Evolutionary conservation across 2,113 vertebrate species (phyloP), one percentile per base, ranked within the genome.

Genomic region (Rhinoderma darwinii): DNA sequence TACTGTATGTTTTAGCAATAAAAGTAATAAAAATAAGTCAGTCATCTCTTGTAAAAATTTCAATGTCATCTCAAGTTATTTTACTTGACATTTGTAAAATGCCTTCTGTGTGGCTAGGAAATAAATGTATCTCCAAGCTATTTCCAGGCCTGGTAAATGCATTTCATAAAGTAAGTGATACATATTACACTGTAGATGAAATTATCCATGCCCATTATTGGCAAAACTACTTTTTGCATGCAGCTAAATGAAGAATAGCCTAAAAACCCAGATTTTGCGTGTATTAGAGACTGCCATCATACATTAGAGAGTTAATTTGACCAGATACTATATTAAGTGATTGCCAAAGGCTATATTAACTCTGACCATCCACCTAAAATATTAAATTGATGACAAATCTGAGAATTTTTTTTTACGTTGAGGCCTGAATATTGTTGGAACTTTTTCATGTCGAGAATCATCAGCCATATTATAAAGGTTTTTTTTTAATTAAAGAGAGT

Each of bases 181-280:
- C 27, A 32, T 51, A 78, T 78, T 50, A 78, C 41, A 78, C 41
- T 51, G 47, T 51, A 78, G 47, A 78, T 78, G n/a, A 15, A 78
- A 78, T 78, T 78, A 54, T 15, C n/a, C 76, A 51, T 51, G n/a
- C 9, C 74, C 3, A 50, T 77, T 77, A 77, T 47, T 17, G 63
- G 14, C 5, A 68, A 30, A 68, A 35, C 27, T 6, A 35, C 30
- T 56, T 66, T 35, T 32, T 32, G 27, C 30, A 18, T 35, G 63
- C 30, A 68, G 32, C 30, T 68, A 32, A 68, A 35, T 68, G 15
- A 18, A 27, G 17, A 32, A 68, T 68, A 32, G 63, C 63, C 63
- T 35, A 61, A 61, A 61, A 61, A 27, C 25, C 56, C 4, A n/a
- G 56, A 22, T 9, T n/a, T 61, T 12, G 56, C 15, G 5, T 72